These are phyloP conservation scores for Rhinophrynus dorsalis DNA, from an alignment of 2,797 vertebrate genomes.

Conservation along the genomic window DNA sequence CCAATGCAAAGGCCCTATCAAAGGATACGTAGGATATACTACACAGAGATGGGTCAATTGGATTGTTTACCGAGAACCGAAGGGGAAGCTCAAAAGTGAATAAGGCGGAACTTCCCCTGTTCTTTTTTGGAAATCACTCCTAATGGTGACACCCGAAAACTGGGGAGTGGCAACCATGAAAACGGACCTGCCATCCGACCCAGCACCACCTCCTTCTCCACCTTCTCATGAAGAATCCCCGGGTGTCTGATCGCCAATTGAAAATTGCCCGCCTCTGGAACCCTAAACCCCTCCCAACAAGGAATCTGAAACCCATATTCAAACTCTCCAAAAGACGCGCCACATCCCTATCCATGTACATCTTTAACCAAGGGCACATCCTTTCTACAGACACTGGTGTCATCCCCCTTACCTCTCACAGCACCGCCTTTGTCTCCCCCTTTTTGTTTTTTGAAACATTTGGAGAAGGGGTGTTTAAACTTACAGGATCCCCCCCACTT, in stretches of 20 bases:
- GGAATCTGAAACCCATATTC: neutral
- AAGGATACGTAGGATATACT: neutral
- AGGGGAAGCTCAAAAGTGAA: neutral
- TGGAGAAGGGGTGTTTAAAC: too few species aligned
- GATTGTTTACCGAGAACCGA: neutral
- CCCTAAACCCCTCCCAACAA: neutral
- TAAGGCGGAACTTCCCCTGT: neutral
- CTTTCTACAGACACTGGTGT: too few species aligned
- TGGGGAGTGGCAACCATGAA: neutral
- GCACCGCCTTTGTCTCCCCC: too few species aligned
- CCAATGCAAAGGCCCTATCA: neutral
- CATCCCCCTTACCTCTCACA: too few species aligned
- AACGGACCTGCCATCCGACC: neutral
- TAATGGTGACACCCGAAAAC: neutral
- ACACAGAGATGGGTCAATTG: neutral
- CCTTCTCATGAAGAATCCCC: neutral
- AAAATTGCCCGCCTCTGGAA: neutral
- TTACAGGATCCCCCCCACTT: too few species aligned
- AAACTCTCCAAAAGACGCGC: neutral
- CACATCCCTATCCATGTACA: neutral
- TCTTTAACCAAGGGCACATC: neutral
- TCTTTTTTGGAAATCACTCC: neutral
- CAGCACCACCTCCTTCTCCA: neutral
- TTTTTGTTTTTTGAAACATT: too few species aligned
- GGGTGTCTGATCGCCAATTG: neutral